Conservation (phyloP, 2,113 vertebrate genomes). For the Puntigrus tetrazona region DNA sequence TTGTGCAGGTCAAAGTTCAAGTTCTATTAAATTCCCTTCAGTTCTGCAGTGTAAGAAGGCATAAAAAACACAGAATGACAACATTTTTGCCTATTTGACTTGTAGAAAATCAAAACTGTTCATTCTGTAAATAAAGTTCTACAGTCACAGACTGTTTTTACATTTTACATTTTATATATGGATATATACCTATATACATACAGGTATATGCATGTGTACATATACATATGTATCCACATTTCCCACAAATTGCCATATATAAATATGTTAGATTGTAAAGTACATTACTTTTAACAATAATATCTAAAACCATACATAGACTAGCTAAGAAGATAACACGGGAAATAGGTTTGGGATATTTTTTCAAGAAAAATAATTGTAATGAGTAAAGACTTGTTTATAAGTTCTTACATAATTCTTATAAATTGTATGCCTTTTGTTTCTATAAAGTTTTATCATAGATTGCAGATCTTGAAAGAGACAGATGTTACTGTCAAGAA, state of each 20-base stretch:
- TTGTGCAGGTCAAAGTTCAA: neutral
- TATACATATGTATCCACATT: neutral
- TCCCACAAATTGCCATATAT: too few species aligned
- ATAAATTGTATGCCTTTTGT: neutral
- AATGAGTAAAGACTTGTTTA: neutral
- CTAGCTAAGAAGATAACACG: neutral
- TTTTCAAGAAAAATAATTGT: neutral
- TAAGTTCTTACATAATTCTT: neutral
- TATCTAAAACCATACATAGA: neutral
- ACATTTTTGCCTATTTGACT: neutral
- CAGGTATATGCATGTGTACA: too few species aligned
- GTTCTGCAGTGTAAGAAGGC: neutral
- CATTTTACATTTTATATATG: too few species aligned
- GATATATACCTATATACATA: too few species aligned
- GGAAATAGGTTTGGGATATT: neutral
- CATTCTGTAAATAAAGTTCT: conserved; percentile 45
- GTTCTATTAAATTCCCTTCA: neutral
- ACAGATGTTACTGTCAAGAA: conserved; percentile 9
- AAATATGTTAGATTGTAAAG: neutral
- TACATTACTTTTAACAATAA: neutral
- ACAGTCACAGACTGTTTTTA: neutral
- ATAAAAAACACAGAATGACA: conserved; percentile 10
- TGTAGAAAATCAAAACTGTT: neutral
- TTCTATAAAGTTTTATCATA: neutral
- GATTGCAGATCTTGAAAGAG: neutral